Evolutionary conservation across 2,888 invertebrate genomes (phyloP), one percentile per base, ranked within the genome.

Genomic region (Scelioninae gen. 1): DNA sequence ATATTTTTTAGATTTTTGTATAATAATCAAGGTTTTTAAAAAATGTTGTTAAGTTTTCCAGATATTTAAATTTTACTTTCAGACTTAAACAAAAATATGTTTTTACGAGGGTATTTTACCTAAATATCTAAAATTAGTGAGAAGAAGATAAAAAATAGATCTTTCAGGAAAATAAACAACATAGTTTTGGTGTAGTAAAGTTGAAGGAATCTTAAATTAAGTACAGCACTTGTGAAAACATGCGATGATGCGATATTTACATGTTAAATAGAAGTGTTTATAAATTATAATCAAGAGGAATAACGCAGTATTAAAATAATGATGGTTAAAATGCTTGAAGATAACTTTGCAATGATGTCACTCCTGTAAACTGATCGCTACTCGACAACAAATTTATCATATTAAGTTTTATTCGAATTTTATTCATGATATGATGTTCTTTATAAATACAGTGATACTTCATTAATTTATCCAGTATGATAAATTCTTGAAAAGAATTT

Each of bases 291-390:
- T 55, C 8, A 32, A 13, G 38, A 10, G 49, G 23, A 5, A 29
- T 58, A 56, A 58, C 47, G 58, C 58, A 56, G 47, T 32, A 62
- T 51, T 43, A 15, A 58, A 72, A 32, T 72, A 62, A 60, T 60
- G 34, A 43, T 72, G 10, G 43, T 62, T 58, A 71, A 71, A 40
- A 49, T 51, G 32, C 32, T 74, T 45, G 45, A 74, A 74, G 32
- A 75, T 47, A 49, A 34, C 15, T 56, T 56, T 65, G 63, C 71
- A 60, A 56, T 75, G 74, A 75, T 75, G 65, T 75, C 74, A 75
- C 65, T 55, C 65, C 13, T 49, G 38, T 49, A 65, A 75, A 38
- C 47, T 65, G 56, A 75, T 75, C 55, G 45, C 63, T 10, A 45
- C 72, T 63, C 65, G 56, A 56, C 74, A 56, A 63, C 38, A 65